phyloP scores from a whole-genome alignment of 2,113 vertebrate species.

The Mus spicilegus region DNA sequence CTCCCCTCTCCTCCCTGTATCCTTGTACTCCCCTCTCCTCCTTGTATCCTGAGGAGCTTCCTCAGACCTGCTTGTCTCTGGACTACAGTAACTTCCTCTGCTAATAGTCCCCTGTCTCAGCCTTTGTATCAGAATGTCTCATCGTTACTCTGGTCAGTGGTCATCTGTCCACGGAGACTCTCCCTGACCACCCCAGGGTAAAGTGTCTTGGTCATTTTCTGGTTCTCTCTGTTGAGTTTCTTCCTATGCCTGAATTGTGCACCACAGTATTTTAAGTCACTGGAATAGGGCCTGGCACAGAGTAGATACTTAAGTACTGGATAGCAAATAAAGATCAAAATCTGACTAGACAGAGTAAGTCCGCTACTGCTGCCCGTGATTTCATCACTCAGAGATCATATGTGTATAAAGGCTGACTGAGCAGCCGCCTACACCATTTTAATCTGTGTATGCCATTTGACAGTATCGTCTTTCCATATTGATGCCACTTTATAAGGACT shows the following conservation, averaged over 20 bases:
- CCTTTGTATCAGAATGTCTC: background rate
- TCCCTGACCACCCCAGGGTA: background rate
- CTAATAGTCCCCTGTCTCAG: background rate
- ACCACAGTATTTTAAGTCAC: background rate
- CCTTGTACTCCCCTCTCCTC: background rate
- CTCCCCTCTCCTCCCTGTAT: too few relatives aligned
- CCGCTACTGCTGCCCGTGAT: background rate
- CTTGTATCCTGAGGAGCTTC: background rate
- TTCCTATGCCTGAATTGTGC: background rate
- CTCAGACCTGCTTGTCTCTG: background rate
- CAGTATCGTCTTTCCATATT: background rate
- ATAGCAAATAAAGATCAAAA: background rate
- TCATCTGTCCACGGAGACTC: background rate
- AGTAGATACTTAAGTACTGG: too few relatives aligned
- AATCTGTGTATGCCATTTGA: background rate
- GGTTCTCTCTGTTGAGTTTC: background rate
- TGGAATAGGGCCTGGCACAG: background rate
- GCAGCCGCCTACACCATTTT: background rate
- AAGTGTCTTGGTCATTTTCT: background rate
- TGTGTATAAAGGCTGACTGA: background rate
- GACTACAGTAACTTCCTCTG: background rate
- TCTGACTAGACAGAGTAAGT: background rate
- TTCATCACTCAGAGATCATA: background rate
- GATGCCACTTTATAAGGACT: background rate
- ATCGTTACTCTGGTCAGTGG: background rate